Conservation (phyloP, 2,888 invertebrate genomes). For the Pachydiplax longipennis region DNA sequence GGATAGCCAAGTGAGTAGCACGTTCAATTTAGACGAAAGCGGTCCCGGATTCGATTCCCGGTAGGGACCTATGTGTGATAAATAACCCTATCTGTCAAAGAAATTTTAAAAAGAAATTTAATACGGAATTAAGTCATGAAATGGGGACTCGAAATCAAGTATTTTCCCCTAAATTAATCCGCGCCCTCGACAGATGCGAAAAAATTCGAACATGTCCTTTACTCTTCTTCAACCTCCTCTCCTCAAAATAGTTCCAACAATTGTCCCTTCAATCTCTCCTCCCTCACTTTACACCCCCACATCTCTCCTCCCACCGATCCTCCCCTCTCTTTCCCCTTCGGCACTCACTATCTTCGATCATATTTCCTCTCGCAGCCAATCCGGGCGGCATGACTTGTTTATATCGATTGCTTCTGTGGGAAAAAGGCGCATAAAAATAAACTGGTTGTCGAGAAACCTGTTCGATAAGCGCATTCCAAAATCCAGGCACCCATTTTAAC, state of each 20-base stretch:
- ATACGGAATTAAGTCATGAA: too few species aligned
- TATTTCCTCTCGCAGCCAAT: slow-evolving; percentile 36
- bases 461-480: slow-evolving; percentile 40
- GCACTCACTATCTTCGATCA: slow-evolving; percentile 10
- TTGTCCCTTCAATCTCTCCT: not conserved
- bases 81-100: too few species aligned
- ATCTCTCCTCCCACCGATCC: not conserved
- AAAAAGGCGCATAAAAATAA: slow-evolving; percentile 41
- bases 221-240: too few species aligned
- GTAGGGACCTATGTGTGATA: too few species aligned
- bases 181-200: not conserved
- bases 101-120: too few species aligned
- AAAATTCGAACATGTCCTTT: not conserved
- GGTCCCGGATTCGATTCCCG: too few species aligned
- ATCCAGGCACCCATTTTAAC: slow-evolving; percentile 34
- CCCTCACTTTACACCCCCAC: not conserved
- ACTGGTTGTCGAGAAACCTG: slow-evolving; percentile 43
- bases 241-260: too few species aligned
- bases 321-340: not conserved
- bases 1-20: too few species aligned
- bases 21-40: too few species aligned
- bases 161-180: not conserved
- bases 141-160: not conserved
- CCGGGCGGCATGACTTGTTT: slow-evolving; percentile 26
- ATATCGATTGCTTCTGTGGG: slow-evolving; percentile 33